A percentile compares a stretch with the other conserved stretches of the same genome.
Conservation (phyloP, 2,797 vertebrate genomes). For the Onychomys arenicola region DNA sequence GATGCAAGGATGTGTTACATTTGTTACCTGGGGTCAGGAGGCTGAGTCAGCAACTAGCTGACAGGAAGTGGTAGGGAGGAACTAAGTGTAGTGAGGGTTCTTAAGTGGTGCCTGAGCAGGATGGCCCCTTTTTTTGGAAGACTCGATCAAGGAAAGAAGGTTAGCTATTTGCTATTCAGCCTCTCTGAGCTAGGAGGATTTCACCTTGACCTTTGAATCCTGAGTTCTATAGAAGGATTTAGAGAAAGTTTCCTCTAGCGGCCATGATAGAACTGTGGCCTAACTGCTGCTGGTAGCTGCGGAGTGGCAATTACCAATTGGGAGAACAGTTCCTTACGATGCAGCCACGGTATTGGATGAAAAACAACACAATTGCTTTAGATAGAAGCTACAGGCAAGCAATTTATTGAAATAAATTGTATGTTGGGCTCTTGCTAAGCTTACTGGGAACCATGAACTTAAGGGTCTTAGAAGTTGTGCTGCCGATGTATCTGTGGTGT, state of each 20-base stretch:
- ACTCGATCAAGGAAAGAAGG: background rate
- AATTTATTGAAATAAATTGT: background rate
- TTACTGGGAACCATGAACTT: background rate
- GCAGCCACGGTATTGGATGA: background rate
- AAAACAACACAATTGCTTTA: background rate
- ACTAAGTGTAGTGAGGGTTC: background rate
- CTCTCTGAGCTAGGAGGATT: background rate
- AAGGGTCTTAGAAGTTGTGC: background rate
- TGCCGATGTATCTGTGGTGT: background rate
- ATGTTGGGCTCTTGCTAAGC: background rate
- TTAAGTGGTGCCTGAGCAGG: background rate
- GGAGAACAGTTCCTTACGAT: background rate
- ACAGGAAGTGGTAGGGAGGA: background rate
- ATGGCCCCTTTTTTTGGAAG: no score
- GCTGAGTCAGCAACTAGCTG: background rate
- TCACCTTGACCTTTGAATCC: background rate
- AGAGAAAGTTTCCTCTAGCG: background rate
- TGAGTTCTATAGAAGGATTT: background rate
- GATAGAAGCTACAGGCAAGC: background rate
- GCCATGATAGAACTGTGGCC: background rate
- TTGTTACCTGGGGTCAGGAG: background rate
- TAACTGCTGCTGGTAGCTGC: background rate
- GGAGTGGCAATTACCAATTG: background rate
- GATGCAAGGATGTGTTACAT: background rate
- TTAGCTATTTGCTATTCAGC: background rate